Evolutionary conservation across 1,140 invertebrate species (phyloP).

Genomic region (Anthonomus grandis): DNA sequence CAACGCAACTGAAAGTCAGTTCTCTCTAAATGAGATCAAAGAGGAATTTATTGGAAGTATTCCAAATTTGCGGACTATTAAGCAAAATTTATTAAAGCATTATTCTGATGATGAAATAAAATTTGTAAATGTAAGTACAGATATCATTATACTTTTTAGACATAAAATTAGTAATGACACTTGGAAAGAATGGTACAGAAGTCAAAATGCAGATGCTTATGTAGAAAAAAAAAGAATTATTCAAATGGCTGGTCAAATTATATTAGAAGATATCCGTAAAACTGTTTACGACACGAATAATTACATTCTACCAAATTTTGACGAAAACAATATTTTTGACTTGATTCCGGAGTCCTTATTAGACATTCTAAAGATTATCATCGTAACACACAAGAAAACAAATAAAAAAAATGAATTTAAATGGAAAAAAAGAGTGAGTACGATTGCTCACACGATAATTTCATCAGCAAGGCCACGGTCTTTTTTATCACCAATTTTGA

Average conservation of each 20-base stretch:
- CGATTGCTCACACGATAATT: constrained; percentile 17
- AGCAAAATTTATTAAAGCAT: too few relatives aligned
- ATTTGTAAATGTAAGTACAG: constrained; percentile 11
- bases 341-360: neutral
- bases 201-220: too few relatives aligned
- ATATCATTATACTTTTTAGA: too few relatives aligned
- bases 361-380: neutral
- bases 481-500: constrained; percentile 22
- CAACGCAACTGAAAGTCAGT: constrained; percentile 10
- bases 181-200: too few relatives aligned
- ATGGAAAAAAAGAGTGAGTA: constrained; percentile 15
- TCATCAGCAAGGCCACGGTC: constrained; percentile 21
- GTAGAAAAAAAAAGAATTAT: constrained; percentile 9
- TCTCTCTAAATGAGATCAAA: constrained; percentile 9
- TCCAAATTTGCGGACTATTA: constrained; percentile 6
- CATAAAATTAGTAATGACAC: constrained; percentile 6
- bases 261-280: constrained; percentile 2
- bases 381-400: neutral
- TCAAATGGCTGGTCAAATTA: constrained; percentile 8
- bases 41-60: constrained; percentile 2
- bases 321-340: constrained; percentile 1
- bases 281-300: neutral
- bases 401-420: constrained; percentile 5
- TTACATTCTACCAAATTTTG: too few relatives aligned
- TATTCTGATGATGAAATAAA: constrained; percentile 9